phyloP scores from a whole-genome alignment of 2,797 vertebrate species.

The Coilia nasus region DNA sequence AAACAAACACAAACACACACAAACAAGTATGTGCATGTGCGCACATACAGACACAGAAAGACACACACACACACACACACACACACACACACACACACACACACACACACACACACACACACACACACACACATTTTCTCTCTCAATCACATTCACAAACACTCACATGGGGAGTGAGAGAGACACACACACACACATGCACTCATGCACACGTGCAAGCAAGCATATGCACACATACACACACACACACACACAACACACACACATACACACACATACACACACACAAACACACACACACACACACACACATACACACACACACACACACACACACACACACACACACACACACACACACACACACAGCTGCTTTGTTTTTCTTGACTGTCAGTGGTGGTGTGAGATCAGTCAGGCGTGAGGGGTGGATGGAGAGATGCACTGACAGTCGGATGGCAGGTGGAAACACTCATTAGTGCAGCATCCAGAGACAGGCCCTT shows the following conservation, averaged over 20 bases:
- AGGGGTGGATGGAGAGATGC: neutral
- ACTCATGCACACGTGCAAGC: neutral
- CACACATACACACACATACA: too few species aligned
- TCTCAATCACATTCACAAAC: too few species aligned
- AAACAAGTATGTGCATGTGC: neutral
- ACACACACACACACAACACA: neutral
- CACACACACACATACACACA: too few species aligned
- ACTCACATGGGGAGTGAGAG: too few species aligned
- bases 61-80: neutral
- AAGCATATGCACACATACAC: neutral
- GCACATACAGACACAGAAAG: neutral
- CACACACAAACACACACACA: too few species aligned
- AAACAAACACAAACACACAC: neutral
- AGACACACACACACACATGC: neutral
- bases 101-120: too few species aligned
- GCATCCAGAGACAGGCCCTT: neutral
- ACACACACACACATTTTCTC: too few species aligned
- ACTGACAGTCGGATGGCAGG: neutral
- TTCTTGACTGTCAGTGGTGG: neutral
- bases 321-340: too few species aligned
- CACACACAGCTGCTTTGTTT: neutral
- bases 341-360: too few species aligned
- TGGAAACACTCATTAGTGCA: neutral
- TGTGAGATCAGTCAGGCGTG: neutral
- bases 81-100: slow-evolving; percentile 19